Base-by-base conservation (phyloP, 2,797 vertebrate genomes). In the Trichosurus vulpecula region DNA sequence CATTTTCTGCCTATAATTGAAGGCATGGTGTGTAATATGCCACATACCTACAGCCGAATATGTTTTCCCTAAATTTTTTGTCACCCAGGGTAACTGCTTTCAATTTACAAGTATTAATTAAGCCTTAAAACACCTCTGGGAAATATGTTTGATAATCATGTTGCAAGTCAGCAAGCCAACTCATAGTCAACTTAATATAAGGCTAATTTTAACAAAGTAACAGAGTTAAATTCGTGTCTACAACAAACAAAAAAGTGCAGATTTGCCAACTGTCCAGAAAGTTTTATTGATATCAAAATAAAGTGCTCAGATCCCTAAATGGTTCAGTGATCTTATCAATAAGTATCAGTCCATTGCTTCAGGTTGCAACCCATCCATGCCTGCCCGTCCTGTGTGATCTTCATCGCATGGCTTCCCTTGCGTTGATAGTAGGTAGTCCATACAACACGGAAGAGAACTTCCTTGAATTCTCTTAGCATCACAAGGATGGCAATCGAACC, bases 81-180 rank as follows among this genome's bases (percentile, higher is more conserved):
- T 90, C 90, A 52, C 53, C n/a, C 29, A n/a, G 51, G 52, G 52
- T n/a, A 87, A 52, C 52, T 90, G 90, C 29, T 52, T 52, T 52
- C 90, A 90, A 54, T 90, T 90, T 52, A 90, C 90, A 90, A 90
- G 51, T 52, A 52, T 90, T 90, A 54, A 90, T 54, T 87, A 87
- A 87, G 74, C 22, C 22, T 87, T 87, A 87, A 87, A 51, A 87
- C 74, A 87, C 74, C 74, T 87, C 74, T 87, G 74, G 74, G 74
- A 87, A 87, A 87, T 87, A 87, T 87, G 74, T 87, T 87, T 87
- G 74, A 87, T 87, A 87, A 27, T 87, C 25, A 1, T 51, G 25
- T 51, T 87, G 74, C 74, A 51, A 87, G 74, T 87, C 74, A 87
- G 74, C 74, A 87, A 51, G 74, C 41, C 22, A 87, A 4, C 25